Percentiles rank a stretch among this genome's conserved stretches.
phyloP scores from a whole-genome alignment of 2,888 invertebrate genomes.

The Gastracanthus pulcherrimus region DNA sequence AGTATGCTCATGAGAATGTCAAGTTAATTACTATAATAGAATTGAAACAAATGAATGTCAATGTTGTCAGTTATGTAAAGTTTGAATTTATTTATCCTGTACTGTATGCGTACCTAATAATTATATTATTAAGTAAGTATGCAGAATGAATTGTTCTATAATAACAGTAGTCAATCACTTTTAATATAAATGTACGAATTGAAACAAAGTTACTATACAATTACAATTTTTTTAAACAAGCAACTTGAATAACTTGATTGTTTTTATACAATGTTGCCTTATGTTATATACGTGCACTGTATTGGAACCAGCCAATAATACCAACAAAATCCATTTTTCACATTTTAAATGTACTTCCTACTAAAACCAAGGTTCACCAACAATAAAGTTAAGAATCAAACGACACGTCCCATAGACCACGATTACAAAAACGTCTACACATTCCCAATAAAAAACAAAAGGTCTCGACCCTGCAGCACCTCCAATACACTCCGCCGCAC shows the following conservation, averaged over 20 bases:
- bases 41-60: not conserved
- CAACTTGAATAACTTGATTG: too few species aligned
- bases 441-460: not conserved
- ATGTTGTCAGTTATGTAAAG: not conserved
- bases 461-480: not conserved
- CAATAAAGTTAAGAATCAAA: not conserved
- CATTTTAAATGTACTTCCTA: too few species aligned
- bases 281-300: too few species aligned
- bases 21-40: not conserved
- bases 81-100: not conserved
- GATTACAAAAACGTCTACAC: not conserved
- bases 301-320: too few species aligned
- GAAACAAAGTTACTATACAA: not conserved
- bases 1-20: not conserved
- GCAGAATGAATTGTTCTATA: not conserved
- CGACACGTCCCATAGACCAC: not conserved
- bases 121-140: not conserved
- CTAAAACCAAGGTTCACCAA: too few species aligned
- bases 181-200: not conserved
- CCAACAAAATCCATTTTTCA: too few species aligned
- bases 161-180: not conserved
- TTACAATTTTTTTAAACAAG: too few species aligned
- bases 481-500: not conserved
- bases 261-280: too few species aligned
- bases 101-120: not conserved